Conservation (phyloP, 2,113 vertebrate species). For the Cinclus cinclus region DNA sequence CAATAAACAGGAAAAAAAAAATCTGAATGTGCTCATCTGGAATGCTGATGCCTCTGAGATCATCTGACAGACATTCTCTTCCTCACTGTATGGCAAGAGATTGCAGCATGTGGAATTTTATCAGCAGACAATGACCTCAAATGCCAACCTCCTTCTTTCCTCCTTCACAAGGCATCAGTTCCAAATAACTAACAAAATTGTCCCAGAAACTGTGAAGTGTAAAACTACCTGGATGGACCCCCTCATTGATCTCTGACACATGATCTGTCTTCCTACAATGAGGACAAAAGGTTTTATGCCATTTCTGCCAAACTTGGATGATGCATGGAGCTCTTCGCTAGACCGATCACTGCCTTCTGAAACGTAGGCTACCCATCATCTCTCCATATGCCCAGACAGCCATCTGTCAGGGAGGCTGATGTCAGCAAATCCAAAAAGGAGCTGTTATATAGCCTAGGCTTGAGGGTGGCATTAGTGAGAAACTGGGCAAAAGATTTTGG, state of each 20-base stretch:
- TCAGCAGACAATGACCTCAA: not conserved
- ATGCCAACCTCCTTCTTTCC: not conserved
- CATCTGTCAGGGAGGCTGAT: not conserved
- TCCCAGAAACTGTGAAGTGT: not conserved
- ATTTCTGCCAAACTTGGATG: not conserved
- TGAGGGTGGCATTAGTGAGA: not conserved
- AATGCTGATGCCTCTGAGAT: not conserved
- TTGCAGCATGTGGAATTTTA: not conserved
- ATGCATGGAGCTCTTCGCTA: not conserved
- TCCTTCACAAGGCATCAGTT: not conserved
- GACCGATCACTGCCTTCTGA: not conserved
- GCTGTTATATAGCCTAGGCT: accelerated
- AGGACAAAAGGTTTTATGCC: not conserved
- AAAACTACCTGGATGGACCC: not conserved
- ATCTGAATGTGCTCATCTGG: not conserved
- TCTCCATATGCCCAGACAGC: not conserved
- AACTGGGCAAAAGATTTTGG: not conserved
- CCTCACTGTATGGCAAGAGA: not conserved
- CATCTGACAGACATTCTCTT: not conserved
- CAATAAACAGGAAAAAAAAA: not conserved
- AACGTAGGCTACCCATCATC: not conserved
- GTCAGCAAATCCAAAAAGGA: not conserved
- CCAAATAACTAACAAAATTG: not conserved
- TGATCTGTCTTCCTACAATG: not conserved
- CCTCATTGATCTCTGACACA: not conserved